Evolutionary conservation across 2,797 vertebrate genomes (phyloP).

Genomic region (Cetoscarus ocellatus): DNA sequence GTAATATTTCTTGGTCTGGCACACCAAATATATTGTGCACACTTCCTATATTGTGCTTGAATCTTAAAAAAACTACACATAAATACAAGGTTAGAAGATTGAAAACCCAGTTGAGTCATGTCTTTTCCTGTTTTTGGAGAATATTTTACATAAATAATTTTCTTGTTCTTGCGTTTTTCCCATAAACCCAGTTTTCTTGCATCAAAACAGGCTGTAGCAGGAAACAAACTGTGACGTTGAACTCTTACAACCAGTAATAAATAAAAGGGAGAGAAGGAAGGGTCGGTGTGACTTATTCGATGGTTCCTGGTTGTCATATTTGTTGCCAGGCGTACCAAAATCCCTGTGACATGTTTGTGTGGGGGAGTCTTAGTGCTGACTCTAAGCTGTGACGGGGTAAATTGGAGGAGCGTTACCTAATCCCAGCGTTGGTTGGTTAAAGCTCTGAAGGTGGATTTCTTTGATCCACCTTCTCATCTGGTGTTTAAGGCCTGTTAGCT

Average conservation of each 20-base stretch:
- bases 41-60: no score
- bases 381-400: constrained; percentile 64
- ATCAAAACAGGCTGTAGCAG: not conserved
- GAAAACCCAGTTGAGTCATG: no score
- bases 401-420: constrained; percentile 59
- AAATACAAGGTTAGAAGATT: no score
- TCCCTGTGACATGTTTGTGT: constrained; percentile 74
- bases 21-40: no score
- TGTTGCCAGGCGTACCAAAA: constrained; percentile 47
- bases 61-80: no score
- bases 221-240: not conserved
- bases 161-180: no score
- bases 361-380: constrained; percentile 56
- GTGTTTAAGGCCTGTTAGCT: constrained; percentile 58
- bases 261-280: not conserved
- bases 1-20: no score
- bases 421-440: constrained; percentile 49
- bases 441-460: constrained; percentile 65
- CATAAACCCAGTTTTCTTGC: no score
- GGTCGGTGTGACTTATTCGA: constrained; percentile 12
- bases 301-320: constrained; percentile 28
- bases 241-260: not conserved
- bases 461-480: constrained; percentile 69
- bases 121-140: no score
- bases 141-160: no score